These are phyloP conservation scores for Andrena flavipes DNA, from an alignment of 2,888 invertebrate genomes.

Conservation along the genomic window DNA sequence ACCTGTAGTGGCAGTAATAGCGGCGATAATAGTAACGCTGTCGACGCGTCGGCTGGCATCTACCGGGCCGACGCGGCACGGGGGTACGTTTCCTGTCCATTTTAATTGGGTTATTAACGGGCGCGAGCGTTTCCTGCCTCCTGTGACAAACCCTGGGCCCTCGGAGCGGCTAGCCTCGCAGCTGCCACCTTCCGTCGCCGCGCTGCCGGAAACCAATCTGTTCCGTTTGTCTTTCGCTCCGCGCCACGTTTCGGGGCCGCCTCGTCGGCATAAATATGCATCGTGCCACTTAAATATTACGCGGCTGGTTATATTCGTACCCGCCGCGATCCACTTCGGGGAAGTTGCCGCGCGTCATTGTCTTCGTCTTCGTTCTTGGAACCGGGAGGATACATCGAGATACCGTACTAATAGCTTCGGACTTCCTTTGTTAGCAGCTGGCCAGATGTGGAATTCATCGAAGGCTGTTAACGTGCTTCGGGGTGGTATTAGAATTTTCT, in stretches of 20 bases:
- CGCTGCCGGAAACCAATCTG: conserved; percentile 79
- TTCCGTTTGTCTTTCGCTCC: conserved; percentile 76
- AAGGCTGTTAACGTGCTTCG: too few species aligned
- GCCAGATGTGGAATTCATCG: too few species aligned
- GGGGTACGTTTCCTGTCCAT: conserved; percentile 75
- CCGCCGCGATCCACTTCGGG: neutral
- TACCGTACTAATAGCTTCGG: neutral
- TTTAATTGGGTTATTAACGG: conserved; percentile 80
- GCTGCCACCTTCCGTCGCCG: conserved; percentile 72
- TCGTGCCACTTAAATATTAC: conserved; percentile 67
- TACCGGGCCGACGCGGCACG: conserved; percentile 41
- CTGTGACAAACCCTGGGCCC: conserved; percentile 74
- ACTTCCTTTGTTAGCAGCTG: neutral
- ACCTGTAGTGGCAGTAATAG: conserved; percentile 58
- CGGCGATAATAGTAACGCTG: conserved; percentile 56
- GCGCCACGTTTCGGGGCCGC: conserved; percentile 34
- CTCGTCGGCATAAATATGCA: conserved; percentile 73
- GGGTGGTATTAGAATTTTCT: too few species aligned
- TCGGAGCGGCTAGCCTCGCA: conserved; percentile 63
- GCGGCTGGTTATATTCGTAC: conserved; percentile 20
- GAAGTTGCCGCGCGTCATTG: neutral
- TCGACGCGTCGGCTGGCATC: conserved; percentile 51
- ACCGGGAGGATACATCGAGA: neutral
- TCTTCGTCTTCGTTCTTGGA: neutral
- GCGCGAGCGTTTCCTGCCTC: conserved; percentile 78